Conservation (phyloP, 2,113 vertebrate species). For the Aramus guarauna region DNA sequence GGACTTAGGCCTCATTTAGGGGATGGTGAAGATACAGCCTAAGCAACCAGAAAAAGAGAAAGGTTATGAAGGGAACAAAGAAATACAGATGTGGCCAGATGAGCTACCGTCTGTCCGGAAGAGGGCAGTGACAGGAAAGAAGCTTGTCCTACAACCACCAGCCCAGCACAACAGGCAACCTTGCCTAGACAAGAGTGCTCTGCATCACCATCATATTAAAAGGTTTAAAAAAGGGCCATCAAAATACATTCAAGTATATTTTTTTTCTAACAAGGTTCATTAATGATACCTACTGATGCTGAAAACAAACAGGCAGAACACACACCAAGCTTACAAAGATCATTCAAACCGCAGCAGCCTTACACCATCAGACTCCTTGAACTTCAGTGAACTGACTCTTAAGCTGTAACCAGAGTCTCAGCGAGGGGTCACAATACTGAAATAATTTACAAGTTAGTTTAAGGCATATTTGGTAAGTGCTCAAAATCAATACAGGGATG, state of each 20-base stretch:
- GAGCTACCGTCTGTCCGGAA: not conserved
- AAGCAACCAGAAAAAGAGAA: not conserved
- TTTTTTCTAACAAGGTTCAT: not conserved
- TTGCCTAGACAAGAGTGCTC: not conserved
- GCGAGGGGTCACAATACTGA: not conserved
- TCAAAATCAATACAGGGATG: not conserved
- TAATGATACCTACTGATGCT: not conserved
- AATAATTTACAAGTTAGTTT: not conserved
- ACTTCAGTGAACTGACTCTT: not conserved
- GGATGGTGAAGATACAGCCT: not conserved
- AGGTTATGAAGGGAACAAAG: not conserved
- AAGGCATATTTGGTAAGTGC: not conserved
- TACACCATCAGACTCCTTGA: not conserved
- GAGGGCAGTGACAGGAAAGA: not conserved
- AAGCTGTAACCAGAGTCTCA: not conserved
- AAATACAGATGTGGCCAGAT: not conserved
- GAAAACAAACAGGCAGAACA: not conserved
- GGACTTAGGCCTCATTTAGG: not conserved
- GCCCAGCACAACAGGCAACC: not conserved
- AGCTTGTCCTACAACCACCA: not conserved
- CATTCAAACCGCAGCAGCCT: not conserved
- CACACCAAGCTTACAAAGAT: not conserved
- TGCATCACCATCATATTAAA: not conserved
- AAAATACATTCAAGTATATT: rapidly evolving
- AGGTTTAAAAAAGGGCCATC: not conserved